These are phyloP conservation scores for Chalcosyrphus nemorum DNA, from an alignment of 2,888 invertebrate genomes.

Conservation along the genomic window DNA sequence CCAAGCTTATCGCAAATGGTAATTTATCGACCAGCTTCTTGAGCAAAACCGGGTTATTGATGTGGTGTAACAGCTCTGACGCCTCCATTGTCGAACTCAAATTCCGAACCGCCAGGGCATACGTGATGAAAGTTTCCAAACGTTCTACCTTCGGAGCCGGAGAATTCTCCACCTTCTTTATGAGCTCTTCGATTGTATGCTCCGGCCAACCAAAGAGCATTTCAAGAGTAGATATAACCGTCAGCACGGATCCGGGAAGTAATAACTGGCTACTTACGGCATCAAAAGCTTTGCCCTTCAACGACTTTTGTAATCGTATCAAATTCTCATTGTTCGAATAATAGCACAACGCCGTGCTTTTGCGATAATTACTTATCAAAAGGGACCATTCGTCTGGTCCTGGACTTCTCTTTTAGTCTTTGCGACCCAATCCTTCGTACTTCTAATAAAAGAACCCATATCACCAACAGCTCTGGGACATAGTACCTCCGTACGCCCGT, in stretches of 20 bases:
- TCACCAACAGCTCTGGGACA: not conserved
- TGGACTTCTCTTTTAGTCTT: not conserved
- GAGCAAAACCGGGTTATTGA: too few relatives aligned
- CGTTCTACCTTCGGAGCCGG: constrained; percentile 37
- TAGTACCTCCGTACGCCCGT: not conserved
- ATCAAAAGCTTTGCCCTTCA: constrained; percentile 34
- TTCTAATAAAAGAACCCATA: not conserved
- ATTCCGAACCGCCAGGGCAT: too few relatives aligned
- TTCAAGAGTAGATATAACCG: too few relatives aligned
- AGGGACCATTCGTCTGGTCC: constrained; percentile 39
- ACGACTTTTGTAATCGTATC: not conserved
- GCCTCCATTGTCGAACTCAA: constrained; percentile 54
- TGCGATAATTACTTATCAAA: constrained; percentile 48
- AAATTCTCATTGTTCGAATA: constrained; percentile 31
- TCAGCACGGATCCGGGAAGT: not conserved
- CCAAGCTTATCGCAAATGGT: too few relatives aligned
- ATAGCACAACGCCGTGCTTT: constrained; percentile 45
- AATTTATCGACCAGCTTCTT: too few relatives aligned
- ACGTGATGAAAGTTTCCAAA: constrained; percentile 36
- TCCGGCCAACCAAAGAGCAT: constrained; percentile 22
- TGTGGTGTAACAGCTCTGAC: too few relatives aligned
- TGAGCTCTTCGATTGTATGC: constrained; percentile 39
- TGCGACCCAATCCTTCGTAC: not conserved
- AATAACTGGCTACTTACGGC: constrained; percentile 37
- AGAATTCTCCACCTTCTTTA: constrained; percentile 24